A percentile compares a stretch with the other conserved stretches of the same genome.
These are phyloP conservation scores for Aethes cnicana DNA, from an alignment of 2,888 invertebrate species.

Conservation along the genomic window DNA sequence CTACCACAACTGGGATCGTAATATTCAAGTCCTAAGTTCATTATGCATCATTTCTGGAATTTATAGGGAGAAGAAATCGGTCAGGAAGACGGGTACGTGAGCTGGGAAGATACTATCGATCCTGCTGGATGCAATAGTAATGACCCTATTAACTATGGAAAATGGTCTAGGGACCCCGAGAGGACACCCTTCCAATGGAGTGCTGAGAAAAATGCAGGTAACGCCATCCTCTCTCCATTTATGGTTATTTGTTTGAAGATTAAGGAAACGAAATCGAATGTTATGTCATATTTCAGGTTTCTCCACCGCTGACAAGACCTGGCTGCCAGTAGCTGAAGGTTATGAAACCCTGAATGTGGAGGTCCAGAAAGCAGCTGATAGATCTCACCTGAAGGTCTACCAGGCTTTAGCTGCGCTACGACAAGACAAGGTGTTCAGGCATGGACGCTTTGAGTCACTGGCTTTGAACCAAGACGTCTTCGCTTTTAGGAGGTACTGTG, in stretches of 20 bases:
- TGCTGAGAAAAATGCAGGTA: constrained; percentile 70
- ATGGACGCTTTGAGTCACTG: constrained; percentile 79
- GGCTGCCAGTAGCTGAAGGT: constrained; percentile 86
- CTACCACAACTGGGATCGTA: too few species aligned
- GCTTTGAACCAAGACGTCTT: constrained; percentile 80
- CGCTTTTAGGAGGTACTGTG: constrained; percentile 82
- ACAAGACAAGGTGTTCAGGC: constrained; percentile 71
- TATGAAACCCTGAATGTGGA: constrained; percentile 83
- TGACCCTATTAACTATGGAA: constrained; percentile 83
- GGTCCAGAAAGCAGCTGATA: constrained; percentile 65
- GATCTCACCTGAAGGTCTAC: constrained; percentile 85
- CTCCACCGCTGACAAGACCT: constrained; percentile 80
- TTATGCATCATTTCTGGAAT: too few species aligned
- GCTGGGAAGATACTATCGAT: constrained; percentile 86
- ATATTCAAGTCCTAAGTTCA: too few species aligned
- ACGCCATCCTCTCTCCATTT: too few species aligned
- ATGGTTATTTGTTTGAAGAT: too few species aligned
- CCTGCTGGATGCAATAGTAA: constrained; percentile 86
- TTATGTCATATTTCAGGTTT: too few species aligned
- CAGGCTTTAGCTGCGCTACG: constrained; percentile 80
- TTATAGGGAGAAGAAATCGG: constrained; percentile 92
- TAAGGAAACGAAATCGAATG: too few species aligned
- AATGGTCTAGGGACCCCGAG: constrained; percentile 84
- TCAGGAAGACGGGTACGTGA: constrained; percentile 86
- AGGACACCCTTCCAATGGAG: constrained; percentile 87